These are phyloP conservation scores for Stenoptilia bipunctidactyla DNA, from an alignment of 2,888 invertebrate genomes.

Conservation along the genomic window DNA sequence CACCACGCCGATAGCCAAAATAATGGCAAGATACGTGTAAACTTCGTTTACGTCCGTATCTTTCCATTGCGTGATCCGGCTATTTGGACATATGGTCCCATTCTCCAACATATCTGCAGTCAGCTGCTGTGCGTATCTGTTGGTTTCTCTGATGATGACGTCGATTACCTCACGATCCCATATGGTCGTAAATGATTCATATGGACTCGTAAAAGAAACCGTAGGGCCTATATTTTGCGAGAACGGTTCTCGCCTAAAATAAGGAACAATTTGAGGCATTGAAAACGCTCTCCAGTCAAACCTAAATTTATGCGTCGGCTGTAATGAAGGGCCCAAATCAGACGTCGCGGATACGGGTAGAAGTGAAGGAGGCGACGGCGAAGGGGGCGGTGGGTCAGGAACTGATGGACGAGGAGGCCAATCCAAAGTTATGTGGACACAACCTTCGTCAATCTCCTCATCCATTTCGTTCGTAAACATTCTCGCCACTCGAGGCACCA, in stretches of 20 bases:
- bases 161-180: conserved; percentile 12
- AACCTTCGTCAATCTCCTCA: neutral
- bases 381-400: too few species aligned
- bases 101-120: conserved; percentile 3
- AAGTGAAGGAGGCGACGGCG: too few species aligned
- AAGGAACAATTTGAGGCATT: neutral
- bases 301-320: neutral
- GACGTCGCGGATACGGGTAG: neutral
- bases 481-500: neutral
- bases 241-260: conserved; percentile 3
- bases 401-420: neutral
- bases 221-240: conserved; percentile 6
- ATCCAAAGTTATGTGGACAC: neutral
- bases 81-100: conserved; percentile 5
- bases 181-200: conserved; percentile 11
- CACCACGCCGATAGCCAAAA: conserved; percentile 7
- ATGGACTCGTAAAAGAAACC: conserved; percentile 6
- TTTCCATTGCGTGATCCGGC: conserved; percentile 9
- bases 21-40: conserved; percentile 8
- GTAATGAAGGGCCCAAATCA: neutral
- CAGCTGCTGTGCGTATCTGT: conserved; percentile 13
- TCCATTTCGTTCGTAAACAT: neutral
- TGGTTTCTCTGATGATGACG: conserved; percentile 10
- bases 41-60: conserved; percentile 10
- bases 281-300: conserved; percentile 3